A percentile compares a stretch with the other conserved stretches of the same genome.
phyloP scores from a whole-genome alignment of 1,140 invertebrate genomes.

The Chironomus striatipennis region DNA sequence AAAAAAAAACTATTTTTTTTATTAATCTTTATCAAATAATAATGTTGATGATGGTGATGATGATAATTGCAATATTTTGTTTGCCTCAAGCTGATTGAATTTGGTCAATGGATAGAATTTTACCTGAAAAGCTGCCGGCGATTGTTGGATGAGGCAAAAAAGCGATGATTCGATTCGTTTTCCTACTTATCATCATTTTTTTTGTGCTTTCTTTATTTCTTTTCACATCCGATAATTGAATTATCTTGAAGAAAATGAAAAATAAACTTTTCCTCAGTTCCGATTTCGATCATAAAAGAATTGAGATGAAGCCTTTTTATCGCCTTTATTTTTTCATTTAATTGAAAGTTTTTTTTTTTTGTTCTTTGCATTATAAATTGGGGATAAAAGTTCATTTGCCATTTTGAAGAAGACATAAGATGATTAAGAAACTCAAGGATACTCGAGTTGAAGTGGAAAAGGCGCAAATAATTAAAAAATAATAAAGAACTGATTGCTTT shows the following conservation, averaged over 20 bases:
- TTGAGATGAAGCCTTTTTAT: background rate
- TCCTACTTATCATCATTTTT: background rate
- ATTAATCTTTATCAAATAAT: no score
- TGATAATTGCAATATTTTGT: background rate
- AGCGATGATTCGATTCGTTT: background rate
- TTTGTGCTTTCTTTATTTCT: background rate
- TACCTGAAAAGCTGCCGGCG: background rate
- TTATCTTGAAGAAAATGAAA: background rate
- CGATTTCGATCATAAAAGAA: no score
- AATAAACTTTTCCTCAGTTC: no score
- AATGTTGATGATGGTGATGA: background rate
- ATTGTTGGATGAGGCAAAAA: background rate
- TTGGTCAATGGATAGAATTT: background rate
- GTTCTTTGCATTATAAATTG: no score
- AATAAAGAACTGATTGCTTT: no score
- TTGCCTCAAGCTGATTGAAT: no score
- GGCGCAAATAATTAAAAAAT: no score
- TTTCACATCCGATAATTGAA: background rate
- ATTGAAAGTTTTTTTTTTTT: background rate
- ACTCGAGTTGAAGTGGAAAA: no score
- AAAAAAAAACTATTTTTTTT: no score
- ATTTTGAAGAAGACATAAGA: no score
- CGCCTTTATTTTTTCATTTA: background rate
- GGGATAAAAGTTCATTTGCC: no score
- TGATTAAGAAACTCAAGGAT: no score